Base-by-base conservation (phyloP, 2,797 vertebrate species). In the Champsocephalus gunnari region DNA sequence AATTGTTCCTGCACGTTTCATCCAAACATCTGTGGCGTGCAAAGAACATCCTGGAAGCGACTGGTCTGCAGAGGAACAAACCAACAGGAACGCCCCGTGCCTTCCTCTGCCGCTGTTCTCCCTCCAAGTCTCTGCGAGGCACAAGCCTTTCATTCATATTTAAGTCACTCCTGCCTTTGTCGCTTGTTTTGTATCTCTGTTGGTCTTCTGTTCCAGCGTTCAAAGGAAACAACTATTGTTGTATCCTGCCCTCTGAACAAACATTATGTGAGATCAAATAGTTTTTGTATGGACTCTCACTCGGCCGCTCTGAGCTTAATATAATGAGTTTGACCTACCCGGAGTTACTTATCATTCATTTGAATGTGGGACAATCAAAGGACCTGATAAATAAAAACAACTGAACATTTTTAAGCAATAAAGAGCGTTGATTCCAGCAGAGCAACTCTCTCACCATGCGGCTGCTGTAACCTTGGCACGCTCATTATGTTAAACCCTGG, bases 1-100 rank as follows among this genome's bases (percentile, higher is more conserved):
- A 91, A 89, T 71, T 87, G 56, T 71, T 74, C 75, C 60, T 73
- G 64, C 57, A 24, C 12, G 43, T 91, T 87, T 87, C 80, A 80
- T 92, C 83, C 86, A 79, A 89, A 92, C 90, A 90, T 91, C 88
- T 91, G 91, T 71, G 78, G 74, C 43, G 56, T 85, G 81, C 78
- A 88, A 87, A 82, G 72, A 88, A 81, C 80, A 85, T 89, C 83
- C 87, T 90, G 87, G 84, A 90, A 82, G 84, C 77, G 76, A 80
- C 73, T 12, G 65, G 77, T 83, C 54, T 68, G 66, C 50, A 38
- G 71, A 78, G 79, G 82, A 80, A 85, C 75, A 82, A 77, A 73
- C 69, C 82, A 84, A 79, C 83, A 61, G 75, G 76, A 71, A 75
- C 38, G 6, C 73, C 81, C 73, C 2, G 67, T 85, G 82, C 79